Base-by-base conservation (phyloP, 2,888 invertebrate genomes). In the Brachynemurus nebulosus region DNA sequence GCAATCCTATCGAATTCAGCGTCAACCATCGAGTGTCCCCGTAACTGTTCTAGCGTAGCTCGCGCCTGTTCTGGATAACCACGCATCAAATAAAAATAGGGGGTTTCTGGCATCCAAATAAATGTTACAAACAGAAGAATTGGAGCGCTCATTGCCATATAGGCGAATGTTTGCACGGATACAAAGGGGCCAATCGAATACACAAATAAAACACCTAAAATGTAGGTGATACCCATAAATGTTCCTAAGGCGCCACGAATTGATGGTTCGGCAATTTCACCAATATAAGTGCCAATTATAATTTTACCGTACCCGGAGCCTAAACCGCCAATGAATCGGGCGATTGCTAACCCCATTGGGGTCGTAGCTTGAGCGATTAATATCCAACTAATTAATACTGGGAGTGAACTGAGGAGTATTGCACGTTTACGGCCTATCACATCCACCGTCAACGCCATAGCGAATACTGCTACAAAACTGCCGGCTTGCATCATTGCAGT, bases 21-120 rank as follows among this genome's bases (percentile, higher is more conserved):
- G 21, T 55, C 51, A 30, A 70, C 62, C 47, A 59, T 53, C 2
- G 49, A 46, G 2, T 59, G 50, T 18, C 66, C 62, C 16, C 71
- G 56, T 6, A 72, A 54, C 53, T 57, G 61, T 47, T 61, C 53
- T 41, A 72, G 54, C 2, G 66, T 59, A 36, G 57, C 50, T 7
- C 61, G 54, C 1, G 72, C 71, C 25, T 63, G 63, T 1, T 57
- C 52, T 45, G 62, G 62, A 6, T 57, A 51, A 5, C 55, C 57
- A 12, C 53, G 57, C 9, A 59, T 54, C 16, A 64, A 49, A 45
- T 58, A 52, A 47, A 57, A 65, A 33, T 68, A 60, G 1, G 74
- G 73, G 0, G 70, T 66, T 53, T 73, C 73, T 1, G 71, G 72
- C 55, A 70, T 62, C 45, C 63, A 63, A 7, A 61, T 46, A 49